Percentiles rank a stretch among this genome's conserved stretches.
Conservation (phyloP, 2,888 invertebrate genomes). For the Sialis lutaria region DNA sequence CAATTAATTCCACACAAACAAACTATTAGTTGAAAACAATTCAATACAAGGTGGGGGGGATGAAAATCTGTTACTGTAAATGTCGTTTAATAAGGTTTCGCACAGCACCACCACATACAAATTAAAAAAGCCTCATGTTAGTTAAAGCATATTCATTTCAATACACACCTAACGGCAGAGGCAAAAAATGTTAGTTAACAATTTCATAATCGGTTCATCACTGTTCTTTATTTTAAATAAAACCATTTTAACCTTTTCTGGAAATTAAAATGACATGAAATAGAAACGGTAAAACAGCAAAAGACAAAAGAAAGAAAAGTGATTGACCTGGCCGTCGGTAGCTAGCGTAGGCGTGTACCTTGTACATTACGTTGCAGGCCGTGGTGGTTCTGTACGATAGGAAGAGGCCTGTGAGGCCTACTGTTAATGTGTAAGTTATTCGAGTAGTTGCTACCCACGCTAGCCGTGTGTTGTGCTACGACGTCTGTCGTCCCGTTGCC, state of each 20-base stretch:
- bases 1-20: no score
- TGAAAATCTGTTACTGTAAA: no score
- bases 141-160: no score
- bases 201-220: no score
- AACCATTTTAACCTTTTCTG: not conserved
- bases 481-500: conserved; percentile 34
- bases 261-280: not conserved
- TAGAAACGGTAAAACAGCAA: not conserved
- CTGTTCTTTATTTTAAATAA: not conserved
- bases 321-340: not conserved
- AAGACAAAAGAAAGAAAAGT: not conserved
- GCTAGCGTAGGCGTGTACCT: conserved; percentile 1
- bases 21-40: no score
- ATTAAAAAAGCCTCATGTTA: no score
- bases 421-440: conserved; percentile 17
- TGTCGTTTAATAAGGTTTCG: not conserved
- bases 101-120: no score
- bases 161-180: no score
- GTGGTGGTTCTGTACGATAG: conserved; percentile 5
- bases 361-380: conserved; percentile 3
- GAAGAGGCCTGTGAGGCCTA: conserved; percentile 18
- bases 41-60: no score
- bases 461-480: conserved; percentile 37
- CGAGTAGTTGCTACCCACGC: conserved; percentile 36
- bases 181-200: no score